Base-by-base conservation (phyloP, 2,888 invertebrate genomes). In the Nipponacmea schrenckii region DNA sequence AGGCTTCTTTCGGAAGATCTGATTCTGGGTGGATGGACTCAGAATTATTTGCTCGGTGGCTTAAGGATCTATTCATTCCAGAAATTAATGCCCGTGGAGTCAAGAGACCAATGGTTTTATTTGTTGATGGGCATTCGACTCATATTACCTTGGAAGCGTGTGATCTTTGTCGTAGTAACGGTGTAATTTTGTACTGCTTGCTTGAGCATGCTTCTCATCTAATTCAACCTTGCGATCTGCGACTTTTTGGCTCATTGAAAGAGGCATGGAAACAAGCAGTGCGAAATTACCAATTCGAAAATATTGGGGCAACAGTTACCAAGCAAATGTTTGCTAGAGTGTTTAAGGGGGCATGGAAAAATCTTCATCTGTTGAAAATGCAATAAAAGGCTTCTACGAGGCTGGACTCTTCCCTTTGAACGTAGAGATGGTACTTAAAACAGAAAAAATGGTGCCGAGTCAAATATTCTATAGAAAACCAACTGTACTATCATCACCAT, bases 21-120 rank as follows among this genome's bases (percentile, higher is more conserved):
- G 67, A 70, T 31, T 70, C 67, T 17, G 76, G 79, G 1, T 79
- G 74, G 77, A 73, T 79, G 77, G 69, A 75, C 26, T 20, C 66
- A 0, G 71, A 75, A n/a, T 62, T 76, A 14, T 74, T 75, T 67
- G 45, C 68, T 1, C 24, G 48, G 3, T 76, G 72, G 74, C 44
- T 75, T 8, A 56, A 17, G n/a, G 69, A 68, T 46, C 62, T 69
- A n/a, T 48, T 48, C 3, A 48, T 48, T 17, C 48, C 10, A 48
- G 48, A 12, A 8, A 4, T 48, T 0, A 1, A 17, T 14, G 14
- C 2, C 14, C 14, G 7, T 17, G 48, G 48, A 17, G 48, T 14
- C 48, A 14, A 7, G 14, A 14, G 48, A 48, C n/a, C 48, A 14
- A 5, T 48, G 14, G 48, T 48, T n/a, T n/a, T n/a, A n/a, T n/a